A percentile compares a stretch with the other conserved stretches of the same genome.
phyloP scores from a whole-genome alignment of 2,113 vertebrate genomes.

The Colistium nudipinnis region DNA sequence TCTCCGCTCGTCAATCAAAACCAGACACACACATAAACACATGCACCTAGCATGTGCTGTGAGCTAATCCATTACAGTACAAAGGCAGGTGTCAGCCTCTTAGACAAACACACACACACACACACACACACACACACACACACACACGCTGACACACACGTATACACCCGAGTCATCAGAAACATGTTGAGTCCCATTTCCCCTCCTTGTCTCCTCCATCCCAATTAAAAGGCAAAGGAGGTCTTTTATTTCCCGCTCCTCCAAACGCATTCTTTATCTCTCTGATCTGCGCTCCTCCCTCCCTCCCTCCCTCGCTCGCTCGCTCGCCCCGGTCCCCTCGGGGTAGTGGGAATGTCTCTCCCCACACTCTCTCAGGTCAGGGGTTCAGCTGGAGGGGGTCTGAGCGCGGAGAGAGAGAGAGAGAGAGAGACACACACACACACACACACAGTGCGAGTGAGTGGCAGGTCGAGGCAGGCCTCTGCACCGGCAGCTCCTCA shows the following conservation, averaged over 20 bases:
- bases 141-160: too few relatives aligned
- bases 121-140: slow-evolving; percentile 34
- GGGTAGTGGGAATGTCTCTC: slow-evolving; percentile 78
- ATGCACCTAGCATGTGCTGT: slow-evolving; percentile 48
- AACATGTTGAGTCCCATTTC: slow-evolving; percentile 84
- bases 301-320: slow-evolving; percentile 62
- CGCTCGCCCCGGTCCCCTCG: slow-evolving; percentile 66
- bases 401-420: slow-evolving; percentile 58
- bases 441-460: slow-evolving; percentile 46
- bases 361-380: slow-evolving; percentile 78
- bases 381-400: slow-evolving; percentile 79
- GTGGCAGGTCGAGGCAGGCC: slow-evolving; percentile 75
- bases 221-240: slow-evolving; percentile 82
- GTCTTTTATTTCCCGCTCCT: slow-evolving; percentile 71
- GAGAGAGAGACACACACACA: slow-evolving; percentile 43
- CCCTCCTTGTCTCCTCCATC: slow-evolving; percentile 68
- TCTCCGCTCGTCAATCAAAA: slow-evolving; percentile 72
- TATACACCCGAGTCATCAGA: slow-evolving; percentile 69
- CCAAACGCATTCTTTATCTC: slow-evolving; percentile 77
- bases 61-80: slow-evolving; percentile 74
- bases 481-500: slow-evolving; percentile 66
- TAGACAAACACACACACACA: slow-evolving; percentile 63
- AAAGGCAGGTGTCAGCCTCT: slow-evolving; percentile 71
- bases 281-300: slow-evolving; percentile 72
- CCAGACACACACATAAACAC: slow-evolving; percentile 65